A percentile compares a stretch with the other conserved stretches of the same genome.
These are phyloP conservation scores for Papilio demoleus DNA, from an alignment of 2,888 invertebrate genomes.

Conservation along the genomic window DNA sequence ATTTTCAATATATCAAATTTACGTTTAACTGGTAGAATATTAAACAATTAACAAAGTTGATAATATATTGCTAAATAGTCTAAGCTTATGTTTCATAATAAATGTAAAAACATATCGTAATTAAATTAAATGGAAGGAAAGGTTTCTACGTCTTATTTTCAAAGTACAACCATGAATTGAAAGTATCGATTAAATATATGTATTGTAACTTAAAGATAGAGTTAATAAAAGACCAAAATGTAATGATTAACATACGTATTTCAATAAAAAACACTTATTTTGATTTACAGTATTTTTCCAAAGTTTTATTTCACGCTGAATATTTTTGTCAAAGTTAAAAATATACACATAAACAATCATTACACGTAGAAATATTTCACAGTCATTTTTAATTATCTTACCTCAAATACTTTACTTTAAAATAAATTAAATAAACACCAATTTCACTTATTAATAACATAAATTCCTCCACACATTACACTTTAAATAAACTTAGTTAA, in stretches of 20 bases:
- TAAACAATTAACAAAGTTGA: not conserved
- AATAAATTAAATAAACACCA: not conserved
- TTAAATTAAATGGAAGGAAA: not conserved
- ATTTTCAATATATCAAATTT: not conserved
- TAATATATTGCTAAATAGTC: not conserved
- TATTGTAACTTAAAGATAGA: too few species aligned
- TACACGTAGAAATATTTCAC: not conserved
- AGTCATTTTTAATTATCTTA: not conserved
- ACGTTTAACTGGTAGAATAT: not conserved
- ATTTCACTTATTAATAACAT: not conserved
- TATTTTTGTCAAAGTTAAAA: not conserved
- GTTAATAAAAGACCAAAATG: too few species aligned
- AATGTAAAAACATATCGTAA: not conserved
- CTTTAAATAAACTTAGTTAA: slow-evolving; percentile 2
- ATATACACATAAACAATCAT: not conserved
- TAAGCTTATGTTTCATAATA: not conserved
- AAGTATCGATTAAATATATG: too few species aligned
- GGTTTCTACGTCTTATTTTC: not conserved
- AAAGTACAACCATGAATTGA: not conserved
- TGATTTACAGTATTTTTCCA: not conserved
- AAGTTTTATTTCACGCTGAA: not conserved
- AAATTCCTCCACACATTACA: not conserved
- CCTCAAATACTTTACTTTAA: not conserved
- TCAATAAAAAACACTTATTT: not conserved
- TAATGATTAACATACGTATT: too few species aligned